Evolutionary conservation across 2,113 vertebrate species (phyloP), one percentile per base, ranked within the genome.

Genomic region (Agapornis roseicollis): DNA sequence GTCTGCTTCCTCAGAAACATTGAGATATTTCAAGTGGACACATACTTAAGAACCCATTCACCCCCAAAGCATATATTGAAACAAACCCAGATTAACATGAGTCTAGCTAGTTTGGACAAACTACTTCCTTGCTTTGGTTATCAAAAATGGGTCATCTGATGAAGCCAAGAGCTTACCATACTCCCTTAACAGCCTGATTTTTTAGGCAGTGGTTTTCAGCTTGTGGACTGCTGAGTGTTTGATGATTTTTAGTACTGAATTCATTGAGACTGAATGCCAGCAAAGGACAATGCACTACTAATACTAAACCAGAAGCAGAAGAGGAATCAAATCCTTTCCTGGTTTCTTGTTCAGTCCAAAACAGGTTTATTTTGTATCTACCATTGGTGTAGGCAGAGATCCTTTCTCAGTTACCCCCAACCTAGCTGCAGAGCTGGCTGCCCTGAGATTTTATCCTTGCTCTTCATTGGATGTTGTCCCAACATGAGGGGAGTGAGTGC

Each of bases 21-120:
- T 70, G 28, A 98, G 88, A 37, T 97, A 88, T n/a, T 97, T 97
- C 61, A 90, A 85, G 72, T 29, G 61, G 16, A 98, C 85, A 83
- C 77, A 85, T 39, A 85, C 88, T 9, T 92, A 94, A 29, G 97
- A 96, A 97, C 47, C 98, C 97, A n/a, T 98, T 97, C 91, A 98
- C 96, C 77, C 80, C 92, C 81, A 85, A 98, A 85, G 92, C 58
- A 41, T 80, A 88, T 37, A 94, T 97, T 98, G 93, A 70, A 41
- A 69, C 64, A 52, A 96, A 69, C 6, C 16, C 52, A 78, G 22
- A 15, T 24, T 37, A 76, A 68, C 19, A 33, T 35, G 42, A 61
- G 14, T 63, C 12, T 68, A 52, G 11, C 24, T 46, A 14, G 17
- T 37, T 14, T 61, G 41, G 60, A 66, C 4, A 44, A 80, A 74